Base-by-base conservation (phyloP, 2,797 vertebrate species). In the Danio tinwini region DNA sequence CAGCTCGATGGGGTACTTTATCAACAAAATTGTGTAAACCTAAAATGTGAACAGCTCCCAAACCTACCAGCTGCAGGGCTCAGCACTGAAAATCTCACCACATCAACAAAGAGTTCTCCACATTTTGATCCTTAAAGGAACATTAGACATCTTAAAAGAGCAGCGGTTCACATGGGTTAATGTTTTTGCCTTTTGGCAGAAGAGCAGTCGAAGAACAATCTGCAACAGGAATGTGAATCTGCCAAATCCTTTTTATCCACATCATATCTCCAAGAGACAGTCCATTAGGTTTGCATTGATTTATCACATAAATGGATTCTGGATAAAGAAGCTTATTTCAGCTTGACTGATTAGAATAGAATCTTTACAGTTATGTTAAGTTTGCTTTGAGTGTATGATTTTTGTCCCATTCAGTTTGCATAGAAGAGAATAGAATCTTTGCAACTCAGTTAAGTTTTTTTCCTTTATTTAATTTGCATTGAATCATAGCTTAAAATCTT, bases 111-210 rank as follows among this genome's bases (percentile, higher is more conserved):
- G 47, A 39, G 5, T 39, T 11, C 71, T 78, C 89, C 85, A 90
- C 85, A 78, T 84, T 76, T 73, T 76, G 83, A 88, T 82, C 82
- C 86, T 88, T 90, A 90, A 59, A 80, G 40, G 73, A 40, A 59
- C 76, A 58, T 47, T 45, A 50, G 78, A 80, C 7, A 3, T 63
- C 71, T 49, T 49, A 39, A 68, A 68, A 29, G 44, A 50, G 53
- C 75, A 59, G 53, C 76, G 21, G 44, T 69, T 78, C 55, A 40
- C 65, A 61, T 52, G 37, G 29, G 74, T 72, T 73, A 77, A 67
- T 69, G 68, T 45, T 76, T 81, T 72, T 59, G 50, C 50, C 74
- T 81, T 59, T 37, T 73, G 68, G 81, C 68, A 49, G 68, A 50
- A 74, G n/a, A 67, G 39, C 39, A 7, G 49, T 62, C 61, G 45